Evolutionary conservation across 30 jellyfish, hydroid and myxozoan species (phyloP).

Genomic region (Hydractinia symbiolongicarpus): DNA sequence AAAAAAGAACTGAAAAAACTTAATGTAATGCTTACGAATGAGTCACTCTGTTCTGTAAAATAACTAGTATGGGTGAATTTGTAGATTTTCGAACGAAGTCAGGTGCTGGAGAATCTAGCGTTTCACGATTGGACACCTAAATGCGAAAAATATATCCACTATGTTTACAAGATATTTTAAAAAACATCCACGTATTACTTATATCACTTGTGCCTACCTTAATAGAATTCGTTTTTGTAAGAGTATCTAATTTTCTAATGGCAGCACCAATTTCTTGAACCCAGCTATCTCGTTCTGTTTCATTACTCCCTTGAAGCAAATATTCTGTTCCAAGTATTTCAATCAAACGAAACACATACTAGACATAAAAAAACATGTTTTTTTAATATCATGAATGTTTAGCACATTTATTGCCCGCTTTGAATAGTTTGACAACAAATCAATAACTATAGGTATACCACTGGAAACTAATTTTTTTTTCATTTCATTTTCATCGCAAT

Average conservation of each 20-base stretch:
- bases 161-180: background rate
- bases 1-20: background rate
- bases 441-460: background rate
- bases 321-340: slow-evolving; percentile 66
- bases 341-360: slow-evolving; percentile 61
- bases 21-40: background rate
- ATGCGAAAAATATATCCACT: background rate
- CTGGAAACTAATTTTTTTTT: background rate
- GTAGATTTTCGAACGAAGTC: background rate
- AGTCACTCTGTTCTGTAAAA: slow-evolving; percentile 18
- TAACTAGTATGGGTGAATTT: slow-evolving; percentile 9
- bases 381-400: background rate
- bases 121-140: slow-evolving; percentile 14
- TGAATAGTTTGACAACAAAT: background rate
- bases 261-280: slow-evolving; percentile 45
- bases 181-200: background rate
- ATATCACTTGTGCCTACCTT: background rate
- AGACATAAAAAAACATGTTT: background rate
- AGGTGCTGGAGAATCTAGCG: slow-evolving; percentile 17
- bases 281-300: slow-evolving; percentile 52
- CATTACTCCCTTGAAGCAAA: slow-evolving; percentile 48
- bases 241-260: slow-evolving; percentile 51
- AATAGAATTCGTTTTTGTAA: slow-evolving; percentile 6
- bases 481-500: no score
- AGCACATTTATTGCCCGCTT: background rate